Evolutionary conservation across 2,797 vertebrate species (phyloP).

Genomic region (Acanthopagrus latus): DNA sequence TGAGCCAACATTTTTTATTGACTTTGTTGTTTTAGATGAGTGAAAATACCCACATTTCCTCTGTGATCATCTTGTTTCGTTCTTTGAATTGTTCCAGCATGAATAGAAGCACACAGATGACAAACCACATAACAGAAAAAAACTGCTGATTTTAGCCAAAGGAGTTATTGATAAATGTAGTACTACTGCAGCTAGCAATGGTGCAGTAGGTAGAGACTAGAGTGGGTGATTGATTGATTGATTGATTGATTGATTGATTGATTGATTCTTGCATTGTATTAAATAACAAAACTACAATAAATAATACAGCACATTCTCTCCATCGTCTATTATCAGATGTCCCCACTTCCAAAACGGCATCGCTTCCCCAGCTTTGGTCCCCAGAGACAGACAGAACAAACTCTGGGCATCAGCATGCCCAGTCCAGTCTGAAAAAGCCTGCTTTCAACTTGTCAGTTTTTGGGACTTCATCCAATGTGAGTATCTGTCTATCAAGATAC

Average conservation of each 20-base stretch:
- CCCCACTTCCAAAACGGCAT: slow-evolving; percentile 91
- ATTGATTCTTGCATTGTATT: not conserved
- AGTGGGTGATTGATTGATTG: too few species aligned
- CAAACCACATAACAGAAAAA: not conserved
- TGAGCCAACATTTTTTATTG: not conserved
- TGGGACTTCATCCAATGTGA: slow-evolving; percentile 86
- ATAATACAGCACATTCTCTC: not conserved
- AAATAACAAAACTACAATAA: too few species aligned
- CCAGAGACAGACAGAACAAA: slow-evolving; percentile 92
- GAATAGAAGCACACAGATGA: not conserved
- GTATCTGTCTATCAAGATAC: slow-evolving; percentile 46
- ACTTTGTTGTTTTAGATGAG: too few species aligned
- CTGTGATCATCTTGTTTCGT: not conserved
- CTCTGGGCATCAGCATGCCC: slow-evolving; percentile 87
- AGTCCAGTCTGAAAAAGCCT: slow-evolving; percentile 92
- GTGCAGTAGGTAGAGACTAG: not conserved
- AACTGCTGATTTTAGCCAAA: not conserved
- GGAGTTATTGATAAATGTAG: not conserved
- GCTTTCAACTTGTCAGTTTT: slow-evolving; percentile 97
- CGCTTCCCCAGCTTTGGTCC: slow-evolving; percentile 93
- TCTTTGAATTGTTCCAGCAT: not conserved
- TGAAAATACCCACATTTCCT: not conserved
- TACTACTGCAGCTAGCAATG: not conserved
- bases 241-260: too few species aligned
- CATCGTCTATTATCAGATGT: slow-evolving; percentile 85